These are phyloP conservation scores for Pentamera pediparva DNA, from an alignment of 53 echinoderm and acorn worm species.

Conservation along the genomic window DNA sequence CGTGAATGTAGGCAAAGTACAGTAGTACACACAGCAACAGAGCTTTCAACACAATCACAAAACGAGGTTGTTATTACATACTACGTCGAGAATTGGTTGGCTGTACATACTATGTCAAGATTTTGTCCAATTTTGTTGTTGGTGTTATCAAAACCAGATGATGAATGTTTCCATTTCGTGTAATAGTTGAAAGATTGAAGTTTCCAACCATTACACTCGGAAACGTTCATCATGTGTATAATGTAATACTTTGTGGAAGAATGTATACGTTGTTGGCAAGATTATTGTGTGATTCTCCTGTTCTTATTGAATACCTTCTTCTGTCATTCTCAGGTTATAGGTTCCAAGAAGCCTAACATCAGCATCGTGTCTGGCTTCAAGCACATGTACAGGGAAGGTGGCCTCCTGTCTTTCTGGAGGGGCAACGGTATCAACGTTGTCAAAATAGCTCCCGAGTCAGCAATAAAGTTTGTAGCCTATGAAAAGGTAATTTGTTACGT, in stretches of 20 bases:
- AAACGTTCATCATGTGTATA: background rate
- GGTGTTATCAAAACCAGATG: no score
- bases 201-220: background rate
- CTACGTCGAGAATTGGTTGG: no score
- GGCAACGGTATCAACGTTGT: constrained; percentile 95
- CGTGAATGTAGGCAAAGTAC: no score
- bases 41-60: no score
- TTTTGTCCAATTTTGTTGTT: no score
- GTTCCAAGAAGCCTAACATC: constrained; percentile 88
- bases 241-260: background rate
- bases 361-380: constrained; percentile 85
- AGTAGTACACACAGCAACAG: no score
- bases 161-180: no score
- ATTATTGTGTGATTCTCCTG: no score
- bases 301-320: background rate
- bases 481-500: constrained; percentile 57
- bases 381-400: constrained; percentile 96
- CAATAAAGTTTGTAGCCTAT: constrained; percentile 93
- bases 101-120: no score
- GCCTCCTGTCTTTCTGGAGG: constrained; percentile 84
- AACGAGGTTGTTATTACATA: no score
- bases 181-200: no score
- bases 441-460: constrained; percentile 97
- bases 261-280: no score
- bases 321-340: constrained; percentile 65